Conservation (phyloP, 2,113 vertebrate genomes). For the Ia io region DNA sequence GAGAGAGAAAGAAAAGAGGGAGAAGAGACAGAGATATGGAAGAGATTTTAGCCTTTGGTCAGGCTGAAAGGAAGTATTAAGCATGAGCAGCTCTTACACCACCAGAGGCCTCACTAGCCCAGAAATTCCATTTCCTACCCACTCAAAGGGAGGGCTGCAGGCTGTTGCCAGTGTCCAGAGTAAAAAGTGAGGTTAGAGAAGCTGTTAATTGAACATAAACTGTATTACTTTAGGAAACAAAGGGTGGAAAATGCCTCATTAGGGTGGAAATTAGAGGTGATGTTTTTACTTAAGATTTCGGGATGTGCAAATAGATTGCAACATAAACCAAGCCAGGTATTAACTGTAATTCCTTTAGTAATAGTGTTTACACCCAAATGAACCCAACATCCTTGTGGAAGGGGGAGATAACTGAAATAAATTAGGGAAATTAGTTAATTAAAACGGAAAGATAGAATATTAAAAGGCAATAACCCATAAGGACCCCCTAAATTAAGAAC, state of each 20-base stretch:
- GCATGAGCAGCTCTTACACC: neutral
- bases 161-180: neutral
- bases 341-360: slow-evolving; percentile 21
- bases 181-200: neutral
- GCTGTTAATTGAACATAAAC: neutral
- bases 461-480: neutral
- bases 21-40: neutral
- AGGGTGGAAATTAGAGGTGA: neutral
- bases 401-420: neutral
- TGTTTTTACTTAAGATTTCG: neutral
- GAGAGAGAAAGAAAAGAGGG: neutral
- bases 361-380: neutral
- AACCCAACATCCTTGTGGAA: neutral
- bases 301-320: neutral
- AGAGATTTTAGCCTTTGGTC: neutral
- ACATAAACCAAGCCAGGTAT: neutral
- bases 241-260: neutral
- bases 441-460: slow-evolving; percentile 23
- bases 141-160: neutral
- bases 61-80: neutral
- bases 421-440: slow-evolving; percentile 26
- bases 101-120: neutral
- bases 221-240: neutral
- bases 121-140: neutral
- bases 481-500: neutral